Base-by-base conservation (phyloP, 2,797 vertebrate species). In the Avahi laniger region DNA sequence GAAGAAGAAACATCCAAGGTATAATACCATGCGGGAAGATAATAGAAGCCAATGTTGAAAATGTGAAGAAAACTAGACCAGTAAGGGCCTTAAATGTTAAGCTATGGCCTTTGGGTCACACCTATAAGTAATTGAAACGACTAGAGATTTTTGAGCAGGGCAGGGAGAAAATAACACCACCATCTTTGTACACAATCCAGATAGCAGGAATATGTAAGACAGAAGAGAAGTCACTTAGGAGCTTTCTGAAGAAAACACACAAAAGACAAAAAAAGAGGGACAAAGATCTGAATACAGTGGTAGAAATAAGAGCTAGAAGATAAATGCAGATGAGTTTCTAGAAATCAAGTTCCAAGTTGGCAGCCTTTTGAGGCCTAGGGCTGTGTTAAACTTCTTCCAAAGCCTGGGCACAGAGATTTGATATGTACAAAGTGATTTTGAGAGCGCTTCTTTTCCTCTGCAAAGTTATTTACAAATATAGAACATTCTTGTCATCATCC, bases 361-460 rank as follows among this genome's bases (percentile, higher is more conserved):
- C 22, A 52, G 22, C 18, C 11, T 87, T 48, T 2, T 26, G 43
- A 70, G 46, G 35, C 8, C 8, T 22, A 20, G 5, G 33, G 24
- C 11, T 94, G 7, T 46, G 4, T 24, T 30, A 48, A 84, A 59
- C 11, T 54, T 38, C 41, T 17, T 76, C 48, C 30, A 48, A 52
- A 4, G 18, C 3, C 0, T 20, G 50, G 24, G 52, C 20, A 61
- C 10, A 57, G 18, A 73, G 9, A 38, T 15, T 0, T 80, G 33
- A 26, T 6, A 48, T 2, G 11, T 4, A 2, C 26, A 75, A 5
- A n/a, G 3, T 0, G 12, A 33, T 30, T 33, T 30, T 17, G 10
- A 9, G 50, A 86, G 35, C 11, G 20, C 1, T 12, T 20, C 11
- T 81, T 17, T 70, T 65, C 79, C 48, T 24, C 5, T n/a, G 0